Conservation (phyloP, 2,888 invertebrate species). For the Epistrophella euchroma region DNA sequence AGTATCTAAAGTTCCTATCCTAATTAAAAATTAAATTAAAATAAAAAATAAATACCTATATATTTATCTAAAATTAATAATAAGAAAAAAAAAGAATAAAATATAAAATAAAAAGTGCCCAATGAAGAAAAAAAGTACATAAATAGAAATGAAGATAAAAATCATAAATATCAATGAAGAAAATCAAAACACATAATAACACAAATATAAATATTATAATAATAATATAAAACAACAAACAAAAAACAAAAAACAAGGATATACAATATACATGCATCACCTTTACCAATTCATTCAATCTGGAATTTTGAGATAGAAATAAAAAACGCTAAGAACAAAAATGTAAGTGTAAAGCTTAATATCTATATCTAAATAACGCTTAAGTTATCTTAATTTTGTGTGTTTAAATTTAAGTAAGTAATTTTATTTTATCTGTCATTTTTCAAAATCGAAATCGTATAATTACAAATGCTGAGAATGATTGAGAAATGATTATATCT, state of each 20-base stretch:
- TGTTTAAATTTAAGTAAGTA: neutral
- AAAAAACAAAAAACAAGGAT: slow-evolving; percentile 10
- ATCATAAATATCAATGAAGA: slow-evolving; percentile 34
- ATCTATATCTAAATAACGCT: neutral
- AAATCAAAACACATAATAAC: slow-evolving; percentile 1
- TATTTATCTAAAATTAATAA: slow-evolving; percentile 63
- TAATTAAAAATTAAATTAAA: slow-evolving; percentile 67
- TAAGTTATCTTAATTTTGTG: neutral
- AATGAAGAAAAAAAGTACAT: slow-evolving; percentile 14
- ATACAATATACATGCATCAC: slow-evolving; percentile 1
- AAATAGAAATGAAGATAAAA: slow-evolving; percentile 13
- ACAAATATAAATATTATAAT: slow-evolving; percentile 7
- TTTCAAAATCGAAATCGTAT: slow-evolving; percentile 73
- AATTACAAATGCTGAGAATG: slow-evolving; percentile 71
- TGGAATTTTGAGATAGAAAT: slow-evolving; percentile 53
- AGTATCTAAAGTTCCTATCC: slow-evolving; percentile 73
- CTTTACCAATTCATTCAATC: neutral
- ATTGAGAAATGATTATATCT: slow-evolving; percentile 69
- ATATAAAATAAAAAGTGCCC: slow-evolving; percentile 55
- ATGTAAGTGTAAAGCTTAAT: slow-evolving; percentile 30
- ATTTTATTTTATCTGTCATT: slow-evolving; percentile 44
- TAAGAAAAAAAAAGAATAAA: slow-evolving; percentile 5
- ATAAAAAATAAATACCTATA: slow-evolving; percentile 23
- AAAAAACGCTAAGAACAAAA: neutral
- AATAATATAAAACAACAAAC: neutral